These are phyloP conservation scores for Nicator chloris DNA, from an alignment of 2,113 vertebrate species.

Conservation along the genomic window DNA sequence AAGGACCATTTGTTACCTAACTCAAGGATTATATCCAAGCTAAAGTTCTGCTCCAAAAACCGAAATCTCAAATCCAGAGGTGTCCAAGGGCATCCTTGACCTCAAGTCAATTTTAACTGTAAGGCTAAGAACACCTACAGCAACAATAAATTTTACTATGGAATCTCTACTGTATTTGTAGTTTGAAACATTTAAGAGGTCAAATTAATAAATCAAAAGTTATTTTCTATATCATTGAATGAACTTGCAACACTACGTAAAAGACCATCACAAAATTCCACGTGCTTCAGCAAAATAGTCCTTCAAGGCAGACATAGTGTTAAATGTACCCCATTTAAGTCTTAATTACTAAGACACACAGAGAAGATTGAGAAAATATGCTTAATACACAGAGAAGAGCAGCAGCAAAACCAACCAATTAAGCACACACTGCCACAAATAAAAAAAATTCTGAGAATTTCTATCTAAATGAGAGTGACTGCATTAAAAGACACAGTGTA, in stretches of 20 bases:
- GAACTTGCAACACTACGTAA: background rate
- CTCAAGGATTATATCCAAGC: background rate
- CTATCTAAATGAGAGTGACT: background rate
- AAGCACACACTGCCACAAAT: slow-evolving; percentile 20
- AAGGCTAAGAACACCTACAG: background rate
- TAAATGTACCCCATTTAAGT: background rate
- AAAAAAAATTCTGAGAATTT: slow-evolving; percentile 16
- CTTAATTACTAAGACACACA: background rate
- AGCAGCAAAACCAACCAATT: slow-evolving; percentile 29
- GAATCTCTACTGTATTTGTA: background rate
- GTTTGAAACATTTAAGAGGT: background rate
- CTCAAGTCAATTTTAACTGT: background rate
- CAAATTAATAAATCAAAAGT: background rate
- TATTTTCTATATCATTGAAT: background rate
- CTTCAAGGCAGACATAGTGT: background rate
- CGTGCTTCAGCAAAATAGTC: background rate
- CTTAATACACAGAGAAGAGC: background rate
- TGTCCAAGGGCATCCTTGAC: background rate
- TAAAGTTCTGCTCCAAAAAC: background rate
- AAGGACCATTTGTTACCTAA: background rate
- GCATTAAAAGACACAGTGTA: background rate
- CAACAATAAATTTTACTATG: background rate
- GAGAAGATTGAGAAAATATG: background rate
- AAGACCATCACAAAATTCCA: background rate
- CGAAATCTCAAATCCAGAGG: background rate